Percentiles rank a stretch among this genome's conserved stretches.
phyloP scores from a whole-genome alignment of 1,140 invertebrate species.

The Lineus longissimus region DNA sequence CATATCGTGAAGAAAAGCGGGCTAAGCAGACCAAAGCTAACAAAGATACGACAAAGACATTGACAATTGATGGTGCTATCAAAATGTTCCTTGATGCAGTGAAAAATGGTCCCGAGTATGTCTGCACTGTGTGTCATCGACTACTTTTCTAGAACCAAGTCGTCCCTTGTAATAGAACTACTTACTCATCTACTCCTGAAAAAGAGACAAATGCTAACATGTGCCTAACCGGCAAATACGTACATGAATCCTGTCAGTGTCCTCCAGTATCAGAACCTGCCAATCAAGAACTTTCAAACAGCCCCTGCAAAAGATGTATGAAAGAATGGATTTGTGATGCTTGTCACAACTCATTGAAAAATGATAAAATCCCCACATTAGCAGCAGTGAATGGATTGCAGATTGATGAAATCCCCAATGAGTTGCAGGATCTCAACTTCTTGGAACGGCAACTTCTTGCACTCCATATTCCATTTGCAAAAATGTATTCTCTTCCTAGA shows the following conservation, averaged over 20 bases:
- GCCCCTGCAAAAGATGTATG: neutral
- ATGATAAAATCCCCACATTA: neutral
- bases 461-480: neutral
- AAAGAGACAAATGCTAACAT: neutral
- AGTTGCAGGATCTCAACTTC: neutral
- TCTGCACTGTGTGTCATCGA: slow-evolving; percentile 7
- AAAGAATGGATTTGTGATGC: slow-evolving; percentile 1
- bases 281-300: no score
- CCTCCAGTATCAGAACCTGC: no score
- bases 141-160: neutral
- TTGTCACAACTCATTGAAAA: neutral
- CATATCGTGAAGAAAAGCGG: no score
- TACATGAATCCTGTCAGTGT: no score
- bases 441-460: neutral
- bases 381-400: neutral
- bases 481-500: neutral
- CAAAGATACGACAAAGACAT: no score
- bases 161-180: neutral
- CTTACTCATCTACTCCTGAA: neutral
- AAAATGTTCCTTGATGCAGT: neutral
- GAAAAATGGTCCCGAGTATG: slow-evolving; percentile 4
- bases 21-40: no score
- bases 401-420: neutral
- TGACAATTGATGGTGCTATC: neutral
- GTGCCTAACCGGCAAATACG: no score